Evolutionary conservation across 2,797 vertebrate genomes (phyloP).

Genomic region (Peromyscus attwateri): DNA sequence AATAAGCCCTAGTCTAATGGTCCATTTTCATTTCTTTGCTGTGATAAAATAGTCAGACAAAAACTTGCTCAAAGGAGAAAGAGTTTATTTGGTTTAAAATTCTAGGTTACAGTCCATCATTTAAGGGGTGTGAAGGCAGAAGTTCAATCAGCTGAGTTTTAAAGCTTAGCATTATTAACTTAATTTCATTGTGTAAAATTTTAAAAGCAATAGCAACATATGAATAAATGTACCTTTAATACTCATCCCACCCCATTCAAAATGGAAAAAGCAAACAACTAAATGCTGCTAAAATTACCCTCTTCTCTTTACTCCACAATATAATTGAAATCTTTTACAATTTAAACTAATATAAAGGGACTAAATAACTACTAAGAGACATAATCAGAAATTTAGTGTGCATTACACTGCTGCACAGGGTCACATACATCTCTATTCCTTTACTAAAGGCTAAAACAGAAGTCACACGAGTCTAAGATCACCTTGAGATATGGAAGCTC

Average conservation of each 20-base stretch:
- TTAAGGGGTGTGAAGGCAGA: neutral
- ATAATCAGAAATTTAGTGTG: neutral
- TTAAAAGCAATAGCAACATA: conserved; percentile 17
- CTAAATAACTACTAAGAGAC: neutral
- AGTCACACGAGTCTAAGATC: no score
- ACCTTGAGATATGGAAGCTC: neutral
- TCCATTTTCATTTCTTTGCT: neutral
- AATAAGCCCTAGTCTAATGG: neutral
- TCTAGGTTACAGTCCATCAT: neutral
- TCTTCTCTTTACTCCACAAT: neutral
- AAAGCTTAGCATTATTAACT: no score
- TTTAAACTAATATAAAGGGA: neutral
- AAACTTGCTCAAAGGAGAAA: neutral
- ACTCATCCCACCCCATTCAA: neutral
- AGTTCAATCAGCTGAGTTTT: neutral
- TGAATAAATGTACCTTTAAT: neutral
- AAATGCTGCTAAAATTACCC: neutral
- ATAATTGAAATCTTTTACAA: neutral
- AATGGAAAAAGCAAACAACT: neutral
- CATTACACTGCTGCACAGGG: accelerated
- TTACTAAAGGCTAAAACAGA: neutral
- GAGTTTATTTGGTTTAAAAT: neutral
- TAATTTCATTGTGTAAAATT: neutral
- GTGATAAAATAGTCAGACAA: neutral
- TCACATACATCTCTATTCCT: neutral